phyloP scores from a whole-genome alignment of 2,888 invertebrate genomes.

The Deroplatys truncata region DNA sequence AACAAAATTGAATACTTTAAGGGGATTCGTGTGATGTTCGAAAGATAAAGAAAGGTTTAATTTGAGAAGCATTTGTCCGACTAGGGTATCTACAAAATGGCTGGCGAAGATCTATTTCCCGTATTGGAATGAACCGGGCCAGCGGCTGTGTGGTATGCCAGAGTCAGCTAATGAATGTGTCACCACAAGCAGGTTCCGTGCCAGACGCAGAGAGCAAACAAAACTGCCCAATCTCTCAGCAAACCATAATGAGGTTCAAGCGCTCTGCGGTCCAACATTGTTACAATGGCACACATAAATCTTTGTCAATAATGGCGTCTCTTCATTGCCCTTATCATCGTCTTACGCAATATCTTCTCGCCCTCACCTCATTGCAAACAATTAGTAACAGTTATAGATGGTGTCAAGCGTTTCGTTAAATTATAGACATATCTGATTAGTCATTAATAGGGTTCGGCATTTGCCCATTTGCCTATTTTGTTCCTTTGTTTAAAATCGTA shows the following conservation, averaged over 20 bases:
- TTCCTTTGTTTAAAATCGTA: too few species aligned
- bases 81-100: not conserved
- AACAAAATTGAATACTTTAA: too few species aligned
- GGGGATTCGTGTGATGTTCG: too few species aligned
- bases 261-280: not conserved
- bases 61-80: not conserved
- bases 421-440: too few species aligned
- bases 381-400: too few species aligned
- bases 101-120: not conserved
- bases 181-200: constrained; percentile 15
- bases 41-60: not conserved
- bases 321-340: not conserved
- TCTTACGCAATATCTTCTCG: not conserved
- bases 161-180: constrained; percentile 25
- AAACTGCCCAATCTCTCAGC: not conserved
- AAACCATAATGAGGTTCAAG: not conserved
- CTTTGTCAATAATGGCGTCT: not conserved
- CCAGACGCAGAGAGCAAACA: not conserved
- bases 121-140: not conserved
- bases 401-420: too few species aligned
- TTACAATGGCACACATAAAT: not conserved
- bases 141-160: not conserved
- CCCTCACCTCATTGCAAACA: too few species aligned
- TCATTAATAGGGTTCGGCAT: too few species aligned
- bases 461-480: too few species aligned